Evolutionary conservation across 1,140 invertebrate genomes (phyloP).

Genomic region (Sycobia sp.): DNA sequence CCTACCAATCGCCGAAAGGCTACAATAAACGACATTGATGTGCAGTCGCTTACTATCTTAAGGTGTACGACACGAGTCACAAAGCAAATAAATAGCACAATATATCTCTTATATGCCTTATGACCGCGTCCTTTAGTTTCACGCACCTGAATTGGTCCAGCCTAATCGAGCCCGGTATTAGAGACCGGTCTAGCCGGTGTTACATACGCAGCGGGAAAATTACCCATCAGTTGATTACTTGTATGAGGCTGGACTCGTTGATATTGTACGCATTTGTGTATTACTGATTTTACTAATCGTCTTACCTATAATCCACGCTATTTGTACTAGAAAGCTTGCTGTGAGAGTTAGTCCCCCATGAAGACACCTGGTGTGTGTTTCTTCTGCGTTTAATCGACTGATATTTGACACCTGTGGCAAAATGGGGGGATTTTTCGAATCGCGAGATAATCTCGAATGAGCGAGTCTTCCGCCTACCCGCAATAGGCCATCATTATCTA

Average conservation of each 20-base stretch:
- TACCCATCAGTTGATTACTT: constrained; percentile 29
- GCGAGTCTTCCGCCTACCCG: background rate
- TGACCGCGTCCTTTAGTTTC: background rate
- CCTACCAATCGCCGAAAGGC: background rate
- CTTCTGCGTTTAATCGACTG: background rate
- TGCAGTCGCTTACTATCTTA: background rate
- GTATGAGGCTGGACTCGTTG: too few relatives aligned
- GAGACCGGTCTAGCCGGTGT: background rate
- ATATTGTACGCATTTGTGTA: too few relatives aligned
- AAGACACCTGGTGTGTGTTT: background rate
- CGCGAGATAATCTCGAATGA: too few relatives aligned
- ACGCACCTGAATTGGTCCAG: background rate
- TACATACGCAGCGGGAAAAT: constrained; percentile 27
- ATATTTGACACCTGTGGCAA: background rate
- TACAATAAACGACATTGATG: background rate
- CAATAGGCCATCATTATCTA: background rate
- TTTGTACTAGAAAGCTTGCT: too few relatives aligned
- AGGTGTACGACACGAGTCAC: background rate
- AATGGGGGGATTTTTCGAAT: background rate
- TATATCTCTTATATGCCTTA: background rate
- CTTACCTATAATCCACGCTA: constrained; percentile 33
- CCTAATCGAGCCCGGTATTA: background rate
- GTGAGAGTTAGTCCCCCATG: background rate
- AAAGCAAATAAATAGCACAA: constrained; percentile 1
- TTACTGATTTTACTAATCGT: background rate